A percentile compares a stretch with the other conserved stretches of the same genome.
phyloP scores from a whole-genome alignment of 1,140 invertebrate species.

The Doryteuthis pealeii region DNA sequence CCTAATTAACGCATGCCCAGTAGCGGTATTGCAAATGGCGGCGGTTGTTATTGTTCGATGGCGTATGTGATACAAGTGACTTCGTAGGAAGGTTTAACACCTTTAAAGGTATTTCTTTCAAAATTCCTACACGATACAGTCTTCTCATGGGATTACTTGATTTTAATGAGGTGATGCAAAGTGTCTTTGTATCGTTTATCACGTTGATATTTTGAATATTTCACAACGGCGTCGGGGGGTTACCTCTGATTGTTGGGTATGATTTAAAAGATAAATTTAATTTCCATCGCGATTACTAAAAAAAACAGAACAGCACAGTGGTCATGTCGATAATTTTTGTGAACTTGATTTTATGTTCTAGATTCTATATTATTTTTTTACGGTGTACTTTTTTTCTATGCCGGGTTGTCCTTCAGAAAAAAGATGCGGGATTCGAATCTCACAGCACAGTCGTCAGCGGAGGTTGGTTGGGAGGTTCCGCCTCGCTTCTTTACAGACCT shows the following conservation, averaged over 20 bases:
- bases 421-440: background rate
- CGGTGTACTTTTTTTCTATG: background rate
- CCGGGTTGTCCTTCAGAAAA: background rate
- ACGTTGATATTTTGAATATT: conserved; percentile 2
- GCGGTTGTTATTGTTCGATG: conserved; percentile 15
- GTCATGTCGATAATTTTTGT: too few relatives aligned
- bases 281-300: background rate
- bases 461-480: background rate
- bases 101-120: conserved; percentile 13
- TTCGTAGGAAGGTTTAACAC: conserved; percentile 14
- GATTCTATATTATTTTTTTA: too few relatives aligned
- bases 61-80: conserved; percentile 11
- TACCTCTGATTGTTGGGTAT: background rate
- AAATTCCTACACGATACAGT: background rate
- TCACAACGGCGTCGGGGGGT: conserved; percentile 3
- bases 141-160: conserved; percentile 1
- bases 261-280: conserved; percentile 8
- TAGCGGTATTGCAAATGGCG: conserved; percentile 14
- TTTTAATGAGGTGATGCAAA: background rate
- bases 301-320: too few relatives aligned
- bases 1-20: conserved; percentile 16
- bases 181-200: background rate
- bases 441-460: background rate
- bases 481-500: background rate
- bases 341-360: too few relatives aligned